Conservation (phyloP, 1,140 invertebrate species). For the Babylonia areolata region DNA sequence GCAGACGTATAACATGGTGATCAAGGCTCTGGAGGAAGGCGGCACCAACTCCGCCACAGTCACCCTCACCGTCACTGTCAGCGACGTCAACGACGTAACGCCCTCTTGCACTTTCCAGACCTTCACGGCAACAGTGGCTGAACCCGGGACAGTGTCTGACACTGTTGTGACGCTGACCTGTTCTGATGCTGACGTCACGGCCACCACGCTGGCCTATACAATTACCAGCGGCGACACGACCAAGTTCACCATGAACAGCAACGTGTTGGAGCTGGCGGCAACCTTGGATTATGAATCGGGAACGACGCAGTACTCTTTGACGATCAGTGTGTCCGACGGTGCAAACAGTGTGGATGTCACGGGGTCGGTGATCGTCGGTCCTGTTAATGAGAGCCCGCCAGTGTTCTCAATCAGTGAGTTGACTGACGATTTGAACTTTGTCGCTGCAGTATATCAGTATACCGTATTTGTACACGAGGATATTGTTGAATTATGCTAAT, state of each 20-base stretch:
- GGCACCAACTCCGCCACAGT: slow-evolving; percentile 47
- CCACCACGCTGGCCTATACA: slow-evolving; percentile 53
- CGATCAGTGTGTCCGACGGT: slow-evolving; percentile 57
- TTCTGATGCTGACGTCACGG: slow-evolving; percentile 52
- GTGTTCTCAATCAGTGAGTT: slow-evolving; percentile 43
- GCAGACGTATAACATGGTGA: slow-evolving; percentile 47
- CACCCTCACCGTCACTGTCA: slow-evolving; percentile 56
- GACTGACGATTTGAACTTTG: not conserved
- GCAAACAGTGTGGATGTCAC: slow-evolving; percentile 44
- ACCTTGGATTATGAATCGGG: slow-evolving; percentile 56
- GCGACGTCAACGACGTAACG: slow-evolving; percentile 61
- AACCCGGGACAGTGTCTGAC: slow-evolving; percentile 18
- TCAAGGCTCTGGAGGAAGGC: slow-evolving; percentile 48
- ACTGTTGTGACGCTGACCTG: slow-evolving; percentile 45
- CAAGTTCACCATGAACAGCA: slow-evolving; percentile 45
- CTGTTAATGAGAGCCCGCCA: slow-evolving; percentile 47
- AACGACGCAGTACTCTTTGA: slow-evolving; percentile 51
- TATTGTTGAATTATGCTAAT: too few species aligned
- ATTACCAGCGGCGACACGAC: slow-evolving; percentile 54
- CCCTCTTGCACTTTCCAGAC: slow-evolving; percentile 50
- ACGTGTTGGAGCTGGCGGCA: slow-evolving; percentile 41
- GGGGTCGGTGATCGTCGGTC: slow-evolving; percentile 44
- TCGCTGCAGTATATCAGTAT: too few species aligned
- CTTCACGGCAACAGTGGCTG: slow-evolving; percentile 46
- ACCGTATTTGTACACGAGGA: not conserved